Evolutionary conservation across 2,888 invertebrate species (phyloP).

Genomic region (Copidosoma aretas): DNA sequence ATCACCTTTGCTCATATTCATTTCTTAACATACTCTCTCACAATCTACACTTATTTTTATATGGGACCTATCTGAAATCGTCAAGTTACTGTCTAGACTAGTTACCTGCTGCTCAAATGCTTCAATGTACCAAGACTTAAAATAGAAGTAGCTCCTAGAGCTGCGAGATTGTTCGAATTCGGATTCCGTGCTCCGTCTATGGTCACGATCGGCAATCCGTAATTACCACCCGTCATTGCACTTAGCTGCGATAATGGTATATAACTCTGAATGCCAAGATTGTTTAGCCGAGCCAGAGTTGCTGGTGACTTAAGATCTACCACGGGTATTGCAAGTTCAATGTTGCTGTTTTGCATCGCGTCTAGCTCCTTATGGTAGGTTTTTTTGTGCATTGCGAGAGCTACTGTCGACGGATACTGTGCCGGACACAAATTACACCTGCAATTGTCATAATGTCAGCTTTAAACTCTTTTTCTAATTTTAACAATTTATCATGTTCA

Average conservation of each 20-base stretch:
- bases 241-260: conserved; percentile 75
- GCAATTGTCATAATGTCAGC: conserved; percentile 25
- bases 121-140: conserved; percentile 77
- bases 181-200: conserved; percentile 71
- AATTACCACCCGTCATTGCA: conserved; percentile 68
- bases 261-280: conserved; percentile 76
- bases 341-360: conserved; percentile 56
- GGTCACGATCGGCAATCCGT: conserved; percentile 75
- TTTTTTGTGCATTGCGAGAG: conserved; percentile 70
- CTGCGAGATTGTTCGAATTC: conserved; percentile 67
- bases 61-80: no score
- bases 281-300: conserved; percentile 69
- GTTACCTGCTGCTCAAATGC: conserved; percentile 49
- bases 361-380: conserved; percentile 67
- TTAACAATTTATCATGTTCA: not conserved
- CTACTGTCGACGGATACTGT: conserved; percentile 72
- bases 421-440: conserved; percentile 77
- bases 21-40: not conserved
- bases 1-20: not conserved
- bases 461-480: conserved; percentile 7
- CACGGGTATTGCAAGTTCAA: conserved; percentile 76
- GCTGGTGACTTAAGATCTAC: conserved; percentile 76
- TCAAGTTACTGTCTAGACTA: not conserved
- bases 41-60: no score
- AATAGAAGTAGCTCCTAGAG: conserved; percentile 74